Evolutionary conservation across 2,888 invertebrate genomes (phyloP), one percentile per base, ranked within the genome.

Genomic region (Patella depressa): DNA sequence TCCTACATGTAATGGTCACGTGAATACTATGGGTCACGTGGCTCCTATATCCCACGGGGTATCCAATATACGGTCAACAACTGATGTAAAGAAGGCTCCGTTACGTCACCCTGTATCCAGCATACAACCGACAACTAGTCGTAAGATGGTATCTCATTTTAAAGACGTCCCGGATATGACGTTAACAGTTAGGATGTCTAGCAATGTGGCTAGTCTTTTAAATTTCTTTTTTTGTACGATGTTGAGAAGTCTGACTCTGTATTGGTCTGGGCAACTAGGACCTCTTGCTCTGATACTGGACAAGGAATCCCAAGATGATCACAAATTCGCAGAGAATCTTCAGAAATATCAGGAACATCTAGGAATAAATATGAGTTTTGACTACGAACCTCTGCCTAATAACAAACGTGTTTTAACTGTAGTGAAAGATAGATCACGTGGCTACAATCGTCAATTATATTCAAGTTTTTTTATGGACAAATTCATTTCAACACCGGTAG

Each of bases 1-100:
- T n/a, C n/a, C n/a, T n/a, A n/a, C n/a, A n/a, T n/a, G n/a, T n/a
- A n/a, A n/a, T n/a, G n/a, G n/a, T n/a, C n/a, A n/a, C n/a, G n/a
- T n/a, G n/a, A n/a, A n/a, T n/a, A n/a, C n/a, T n/a, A n/a, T n/a
- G n/a, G n/a, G n/a, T n/a, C n/a, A n/a, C n/a, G n/a, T n/a, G n/a
- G n/a, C n/a, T n/a, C n/a, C n/a, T n/a, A n/a, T n/a, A n/a, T n/a
- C 4, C 3, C 34, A 4, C 2, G 3, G 3, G 2, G 0, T 3
- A 34, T 34, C 34, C 2, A 34, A 34, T 4, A 34, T 34, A 3
- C 3, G 3, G 3, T 4, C 34, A 3, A 3, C 34, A 34, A 3
- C 34, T 3, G 3, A 4, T n/a, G n/a, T n/a, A n/a, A n/a, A n/a
- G n/a, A n/a, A n/a, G n/a, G n/a, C n/a, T n/a, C n/a, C n/a, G n/a